Conservation (phyloP, 2,888 invertebrate genomes). For the Heteropelma amictum region DNA sequence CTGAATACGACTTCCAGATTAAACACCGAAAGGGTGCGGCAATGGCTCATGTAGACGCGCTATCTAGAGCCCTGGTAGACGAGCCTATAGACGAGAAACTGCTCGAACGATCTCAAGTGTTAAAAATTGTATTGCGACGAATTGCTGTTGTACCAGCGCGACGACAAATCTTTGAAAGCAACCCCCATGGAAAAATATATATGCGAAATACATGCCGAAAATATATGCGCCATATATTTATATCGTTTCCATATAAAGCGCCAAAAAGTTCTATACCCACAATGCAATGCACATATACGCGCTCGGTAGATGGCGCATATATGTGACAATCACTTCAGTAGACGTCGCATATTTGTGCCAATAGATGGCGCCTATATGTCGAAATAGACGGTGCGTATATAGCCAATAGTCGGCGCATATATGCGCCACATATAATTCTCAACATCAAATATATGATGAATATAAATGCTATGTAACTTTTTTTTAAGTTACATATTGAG, state of each 20-base stretch:
- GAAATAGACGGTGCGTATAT: too few relatives aligned
- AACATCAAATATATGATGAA: background rate
- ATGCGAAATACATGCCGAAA: too few relatives aligned
- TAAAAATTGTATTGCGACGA: conserved; percentile 19
- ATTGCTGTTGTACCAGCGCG: conserved; percentile 3
- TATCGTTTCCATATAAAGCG: too few relatives aligned
- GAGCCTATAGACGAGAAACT: conserved; percentile 25
- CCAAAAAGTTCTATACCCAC: too few relatives aligned
- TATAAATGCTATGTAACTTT: background rate
- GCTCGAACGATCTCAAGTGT: conserved; percentile 18
- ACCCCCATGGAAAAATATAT: too few relatives aligned
- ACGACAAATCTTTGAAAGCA: background rate
- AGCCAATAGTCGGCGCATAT: background rate
- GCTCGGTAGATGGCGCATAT: too few relatives aligned
- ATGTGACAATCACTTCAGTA: too few relatives aligned
- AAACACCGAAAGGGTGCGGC: conserved; percentile 53
- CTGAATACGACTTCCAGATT: conserved; percentile 51
- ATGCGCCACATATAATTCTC: background rate
- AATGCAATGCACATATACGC: too few relatives aligned
- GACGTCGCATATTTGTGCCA: too few relatives aligned
- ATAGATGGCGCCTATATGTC: too few relatives aligned
- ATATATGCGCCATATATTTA: too few relatives aligned
- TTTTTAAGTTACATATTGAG: background rate
- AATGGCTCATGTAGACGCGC: conserved; percentile 59
- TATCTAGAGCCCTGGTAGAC: conserved; percentile 50